These are phyloP conservation scores for Nemotelus nigrinus DNA, from an alignment of 2,888 invertebrate species.

Conservation along the genomic window DNA sequence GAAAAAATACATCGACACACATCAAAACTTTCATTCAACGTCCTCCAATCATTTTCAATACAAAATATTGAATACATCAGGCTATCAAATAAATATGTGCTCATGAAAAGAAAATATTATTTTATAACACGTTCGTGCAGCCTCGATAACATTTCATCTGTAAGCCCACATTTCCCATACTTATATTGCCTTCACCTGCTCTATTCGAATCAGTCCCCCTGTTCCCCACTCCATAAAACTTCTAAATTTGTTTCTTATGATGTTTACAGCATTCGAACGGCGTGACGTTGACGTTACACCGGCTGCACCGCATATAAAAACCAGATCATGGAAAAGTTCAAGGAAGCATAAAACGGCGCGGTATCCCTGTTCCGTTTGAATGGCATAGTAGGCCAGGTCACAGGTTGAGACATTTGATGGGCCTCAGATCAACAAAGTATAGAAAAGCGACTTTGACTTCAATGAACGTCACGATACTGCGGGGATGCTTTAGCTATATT, in stretches of 20 bases:
- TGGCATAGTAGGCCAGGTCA: not conserved
- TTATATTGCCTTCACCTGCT: too few species aligned
- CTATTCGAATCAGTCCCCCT: too few species aligned
- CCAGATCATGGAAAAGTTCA: constrained; percentile 10
- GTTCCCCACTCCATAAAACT: not conserved
- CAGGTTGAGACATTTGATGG: not conserved
- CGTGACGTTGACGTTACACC: not conserved
- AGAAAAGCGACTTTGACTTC: not conserved
- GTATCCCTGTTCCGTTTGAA: not conserved
- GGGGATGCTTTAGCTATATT: constrained; percentile 38
- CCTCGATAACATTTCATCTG: too few species aligned
- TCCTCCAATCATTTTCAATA: too few species aligned
- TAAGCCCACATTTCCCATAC: too few species aligned
- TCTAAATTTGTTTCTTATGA: constrained; percentile 38
- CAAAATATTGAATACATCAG: too few species aligned
- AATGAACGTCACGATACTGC: not conserved
- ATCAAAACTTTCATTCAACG: too few species aligned
- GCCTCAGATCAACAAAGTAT: not conserved
- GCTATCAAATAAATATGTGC: too few species aligned
- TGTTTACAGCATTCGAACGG: constrained; percentile 25
- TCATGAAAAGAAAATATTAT: too few species aligned
- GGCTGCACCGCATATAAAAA: constrained; percentile 31
- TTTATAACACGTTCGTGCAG: too few species aligned
- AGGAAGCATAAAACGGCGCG: not conserved
- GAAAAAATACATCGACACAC: too few species aligned